A percentile compares a stretch with the other conserved stretches of the same genome.
phyloP scores from a whole-genome alignment of 2,797 vertebrate genomes.

The Meda fulgida region DNA sequence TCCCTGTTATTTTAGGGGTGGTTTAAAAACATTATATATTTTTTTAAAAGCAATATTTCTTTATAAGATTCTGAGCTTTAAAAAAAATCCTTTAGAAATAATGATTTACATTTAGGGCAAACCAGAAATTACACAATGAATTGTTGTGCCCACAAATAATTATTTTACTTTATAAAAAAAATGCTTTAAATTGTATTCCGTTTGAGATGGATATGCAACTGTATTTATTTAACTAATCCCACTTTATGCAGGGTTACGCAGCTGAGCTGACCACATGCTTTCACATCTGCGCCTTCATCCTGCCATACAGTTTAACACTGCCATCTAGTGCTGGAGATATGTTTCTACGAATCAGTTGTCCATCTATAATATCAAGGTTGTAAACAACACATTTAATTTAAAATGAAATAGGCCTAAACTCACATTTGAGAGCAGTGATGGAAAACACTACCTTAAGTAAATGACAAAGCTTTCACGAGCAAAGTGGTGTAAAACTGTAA shows the following conservation, averaged over 20 bases:
- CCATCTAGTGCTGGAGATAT: slow-evolving; percentile 9
- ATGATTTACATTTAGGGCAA: neutral
- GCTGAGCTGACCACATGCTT: neutral
- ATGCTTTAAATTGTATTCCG: neutral
- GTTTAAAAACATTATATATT: neutral
- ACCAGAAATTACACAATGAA: neutral
- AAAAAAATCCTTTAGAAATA: neutral
- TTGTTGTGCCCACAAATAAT: neutral
- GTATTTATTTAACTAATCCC: neutral
- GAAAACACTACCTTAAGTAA: neutral
- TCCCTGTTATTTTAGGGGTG: neutral
- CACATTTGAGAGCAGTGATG: neutral
- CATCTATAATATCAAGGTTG: no score
- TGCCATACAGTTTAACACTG: slow-evolving; percentile 7
- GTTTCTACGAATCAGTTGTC: neutral
- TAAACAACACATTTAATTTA: neutral
- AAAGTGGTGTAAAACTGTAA: neutral
- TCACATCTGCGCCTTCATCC: neutral
- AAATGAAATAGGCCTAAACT: neutral
- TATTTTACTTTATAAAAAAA: no score
- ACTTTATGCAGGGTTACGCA: neutral
- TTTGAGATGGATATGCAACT: neutral
- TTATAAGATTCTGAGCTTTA: neutral
- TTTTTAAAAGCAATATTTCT: neutral
- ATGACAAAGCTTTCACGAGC: neutral